Evolutionary conservation across 2,113 vertebrate genomes (phyloP), one percentile per base, ranked within the genome.

Genomic region (Oceanites oceanicus): DNA sequence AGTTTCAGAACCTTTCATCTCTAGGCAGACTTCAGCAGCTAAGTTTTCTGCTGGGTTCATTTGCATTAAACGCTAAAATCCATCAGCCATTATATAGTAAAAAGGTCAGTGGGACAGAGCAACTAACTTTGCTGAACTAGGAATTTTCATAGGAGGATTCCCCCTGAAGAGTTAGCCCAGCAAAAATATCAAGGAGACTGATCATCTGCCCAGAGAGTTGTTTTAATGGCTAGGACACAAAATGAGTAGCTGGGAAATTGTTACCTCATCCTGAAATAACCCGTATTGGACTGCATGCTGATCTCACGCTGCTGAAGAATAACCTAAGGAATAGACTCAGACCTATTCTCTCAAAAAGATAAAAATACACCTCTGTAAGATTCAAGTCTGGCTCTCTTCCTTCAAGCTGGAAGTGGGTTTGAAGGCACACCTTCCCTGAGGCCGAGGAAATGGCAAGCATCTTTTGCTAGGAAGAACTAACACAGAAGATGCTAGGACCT

Each of bases 391-490:
- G 4, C 20, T 18, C 4, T 72, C 23, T 66, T 76, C 3, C 11
- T 53, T 83, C 30, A 47, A 65, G 52, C 26, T 71, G 26, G 47
- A 82, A 15, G 21, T 55, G 10, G 34, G 36, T 63, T 78, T 86
- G 50, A 66, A 84, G 27, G 22, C 45, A 73, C 27, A 49, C 3
- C 4, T 74, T 76, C 16, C 17, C 20, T 3, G 0, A 13, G 9
- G 27, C 13, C 53, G 9, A 62, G 44, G n/a, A 71, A 81, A 78
- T 0, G 0, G 21, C 13, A 63, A 29, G 16, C 50, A 2, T 38
- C 47, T 50, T 78, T 67, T 53, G 8, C 34, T 42, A 42, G 65
- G 38, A 90, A 58, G 56, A 78, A 15, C 21, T 61, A 74, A 40
- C 36, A 44, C 7, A n/a, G 29, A 62, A 73, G 34, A 13, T 44